Evolutionary conservation across 2,888 invertebrate species (phyloP).

Genomic region (Pachydiplax longipennis): DNA sequence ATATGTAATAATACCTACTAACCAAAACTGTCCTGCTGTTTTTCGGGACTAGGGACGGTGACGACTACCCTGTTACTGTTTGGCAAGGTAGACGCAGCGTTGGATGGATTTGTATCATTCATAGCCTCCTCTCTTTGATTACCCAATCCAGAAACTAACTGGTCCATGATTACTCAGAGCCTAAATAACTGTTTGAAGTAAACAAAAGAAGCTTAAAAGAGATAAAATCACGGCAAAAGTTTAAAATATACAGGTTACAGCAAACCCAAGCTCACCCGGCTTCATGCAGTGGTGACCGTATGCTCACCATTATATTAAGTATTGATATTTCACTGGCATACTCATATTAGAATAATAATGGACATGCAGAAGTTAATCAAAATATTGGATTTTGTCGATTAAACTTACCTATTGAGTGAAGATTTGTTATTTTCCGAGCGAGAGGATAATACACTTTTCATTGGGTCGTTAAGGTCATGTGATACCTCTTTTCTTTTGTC

Average conservation of each 20-base stretch:
- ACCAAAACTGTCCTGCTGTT: slow-evolving; percentile 36
- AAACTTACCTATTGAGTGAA: neutral
- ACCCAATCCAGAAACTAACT: slow-evolving; percentile 4
- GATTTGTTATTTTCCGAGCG: neutral
- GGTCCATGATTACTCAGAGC: neutral
- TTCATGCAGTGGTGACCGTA: neutral
- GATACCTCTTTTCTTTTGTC: neutral
- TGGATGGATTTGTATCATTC: slow-evolving; percentile 17
- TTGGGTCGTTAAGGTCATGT: neutral
- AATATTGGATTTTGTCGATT: neutral
- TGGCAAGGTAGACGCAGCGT: neutral
- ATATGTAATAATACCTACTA: neutral
- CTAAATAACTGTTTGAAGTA: neutral
- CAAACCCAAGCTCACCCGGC: slow-evolving; percentile 14
- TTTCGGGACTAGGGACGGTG: slow-evolving; percentile 21
- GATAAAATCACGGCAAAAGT: neutral
- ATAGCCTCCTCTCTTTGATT: slow-evolving; percentile 13
- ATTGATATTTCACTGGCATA: neutral
- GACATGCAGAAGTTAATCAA: neutral
- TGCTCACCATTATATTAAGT: neutral
- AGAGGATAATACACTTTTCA: neutral
- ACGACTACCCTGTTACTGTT: slow-evolving; percentile 23
- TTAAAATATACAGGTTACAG: neutral
- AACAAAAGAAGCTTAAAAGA: neutral
- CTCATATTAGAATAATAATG: neutral